Base-by-base conservation (phyloP, 2,888 invertebrate species). In the Pecten maximus region DNA sequence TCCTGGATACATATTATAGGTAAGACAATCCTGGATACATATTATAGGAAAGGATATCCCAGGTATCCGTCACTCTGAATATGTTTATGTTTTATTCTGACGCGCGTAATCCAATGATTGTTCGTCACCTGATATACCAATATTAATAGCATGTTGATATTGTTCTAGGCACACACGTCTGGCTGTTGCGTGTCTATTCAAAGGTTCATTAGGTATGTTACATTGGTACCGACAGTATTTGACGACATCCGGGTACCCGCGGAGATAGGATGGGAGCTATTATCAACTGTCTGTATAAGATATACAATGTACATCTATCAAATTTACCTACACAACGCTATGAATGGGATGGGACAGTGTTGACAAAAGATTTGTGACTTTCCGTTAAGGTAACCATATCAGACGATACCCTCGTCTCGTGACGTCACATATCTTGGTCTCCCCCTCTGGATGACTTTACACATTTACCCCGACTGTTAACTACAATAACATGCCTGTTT, bases 391-490 rank as follows among this genome's bases (percentile, higher is more conserved):
- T 60, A 74, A 74, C 28, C 74, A 23, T 74, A 74, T 74, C 74
- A 74, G 74, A 74, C 28, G 74, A 1, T 35, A n/a, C 28, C n/a
- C 60, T 23, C 23, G n/a, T 60, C n/a, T 60, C 74, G 74, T 74
- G 74, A 74, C 74, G 74, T 74, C 74, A 74, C 74, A 74, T 74
- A 74, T 74, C 74, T 74, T 74, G 74, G 74, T 74, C 54, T 74
- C 74, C 74, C 74, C 12, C 74, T 74, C 35, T 74, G 35, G 35
- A 35, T 28, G 74, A 28, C 35, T 74, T 74, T 15, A 74, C 28
- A 35, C 35, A 8, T 28, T 74, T 35, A 28, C 35, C 1, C 12
- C 35, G 12, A 28, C 35, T 23, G 23, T 74, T 35, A 28, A 12
- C 35, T 28, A 74, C 74, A 10, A 19, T 6, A 10, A 74, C 74